phyloP scores from a whole-genome alignment of 2,113 vertebrate species.

The Condylura cristata region DNA sequence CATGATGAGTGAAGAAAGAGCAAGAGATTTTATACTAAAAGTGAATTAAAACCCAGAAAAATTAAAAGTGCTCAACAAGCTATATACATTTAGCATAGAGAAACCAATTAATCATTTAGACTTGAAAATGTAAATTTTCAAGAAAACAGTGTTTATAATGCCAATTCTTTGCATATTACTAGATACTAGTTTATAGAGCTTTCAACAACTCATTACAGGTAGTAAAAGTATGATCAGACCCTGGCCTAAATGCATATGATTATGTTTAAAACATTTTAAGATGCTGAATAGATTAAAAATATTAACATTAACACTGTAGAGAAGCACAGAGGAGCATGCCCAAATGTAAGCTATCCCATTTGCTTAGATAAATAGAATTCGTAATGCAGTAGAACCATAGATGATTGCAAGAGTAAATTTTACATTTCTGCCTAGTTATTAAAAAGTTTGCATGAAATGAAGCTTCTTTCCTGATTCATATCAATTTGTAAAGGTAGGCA shows the following conservation, averaged over 20 bases:
- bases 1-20: background rate
- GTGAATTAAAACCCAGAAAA: background rate
- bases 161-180: background rate
- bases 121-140: constrained; percentile 13
- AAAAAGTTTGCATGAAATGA: constrained; percentile 86
- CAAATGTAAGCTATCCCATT: constrained; percentile 62
- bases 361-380: constrained; percentile 78
- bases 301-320: constrained; percentile 45
- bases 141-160: background rate
- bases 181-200: background rate
- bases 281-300: constrained; percentile 39
- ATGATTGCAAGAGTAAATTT: constrained; percentile 81
- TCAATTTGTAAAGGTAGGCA: constrained; percentile 84
- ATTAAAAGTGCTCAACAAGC: background rate
- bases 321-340: background rate
- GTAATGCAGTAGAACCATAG: constrained; percentile 69
- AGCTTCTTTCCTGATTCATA: constrained; percentile 85
- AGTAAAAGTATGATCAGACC: background rate
- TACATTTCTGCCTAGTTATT: constrained; percentile 82
- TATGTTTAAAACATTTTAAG: constrained; percentile 34
- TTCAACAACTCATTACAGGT: background rate
- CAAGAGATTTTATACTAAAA: constrained; percentile 31
- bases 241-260: background rate
- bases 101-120: background rate
- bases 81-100: background rate